These are phyloP conservation scores for Clarias platycephalus DNA, from an alignment of 2,797 vertebrate species.

Conservation along the genomic window DNA sequence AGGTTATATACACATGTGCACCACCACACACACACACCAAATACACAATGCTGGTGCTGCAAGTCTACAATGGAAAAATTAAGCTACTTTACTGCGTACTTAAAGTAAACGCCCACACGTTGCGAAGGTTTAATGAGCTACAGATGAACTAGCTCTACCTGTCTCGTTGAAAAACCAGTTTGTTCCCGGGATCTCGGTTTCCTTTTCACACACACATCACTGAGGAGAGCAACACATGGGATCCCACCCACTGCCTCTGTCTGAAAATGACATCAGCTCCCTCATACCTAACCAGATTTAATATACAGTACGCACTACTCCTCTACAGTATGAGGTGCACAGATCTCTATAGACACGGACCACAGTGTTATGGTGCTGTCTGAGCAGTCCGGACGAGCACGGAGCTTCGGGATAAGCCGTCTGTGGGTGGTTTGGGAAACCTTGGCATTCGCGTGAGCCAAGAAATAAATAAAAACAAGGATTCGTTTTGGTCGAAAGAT, in stretches of 20 bases:
- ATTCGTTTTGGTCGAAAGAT: background rate
- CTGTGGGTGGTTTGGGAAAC: background rate
- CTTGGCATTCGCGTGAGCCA: background rate
- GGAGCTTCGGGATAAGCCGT: background rate
- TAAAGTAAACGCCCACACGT: conserved; percentile 9
- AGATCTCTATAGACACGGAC: background rate
- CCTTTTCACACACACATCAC: conserved; percentile 23
- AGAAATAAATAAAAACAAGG: conserved; percentile 3
- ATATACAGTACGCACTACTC: background rate
- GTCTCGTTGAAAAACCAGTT: conserved; percentile 53
- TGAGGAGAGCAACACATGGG: conserved; percentile 21
- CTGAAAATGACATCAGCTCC: conserved; percentile 13
- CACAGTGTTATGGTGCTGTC: too few species aligned
- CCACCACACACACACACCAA: background rate
- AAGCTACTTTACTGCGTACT: background rate
- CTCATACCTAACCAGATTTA: background rate
- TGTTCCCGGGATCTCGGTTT: conserved; percentile 30
- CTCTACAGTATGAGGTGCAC: background rate
- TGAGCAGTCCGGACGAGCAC: background rate
- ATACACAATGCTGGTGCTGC: background rate
- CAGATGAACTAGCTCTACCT: conserved; percentile 51
- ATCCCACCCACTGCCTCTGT: conserved; percentile 21
- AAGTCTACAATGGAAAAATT: background rate
- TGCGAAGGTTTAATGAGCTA: conserved; percentile 20
- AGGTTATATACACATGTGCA: background rate